Conservation (phyloP, 2,797 vertebrate species). For the Hydrophis major region DNA sequence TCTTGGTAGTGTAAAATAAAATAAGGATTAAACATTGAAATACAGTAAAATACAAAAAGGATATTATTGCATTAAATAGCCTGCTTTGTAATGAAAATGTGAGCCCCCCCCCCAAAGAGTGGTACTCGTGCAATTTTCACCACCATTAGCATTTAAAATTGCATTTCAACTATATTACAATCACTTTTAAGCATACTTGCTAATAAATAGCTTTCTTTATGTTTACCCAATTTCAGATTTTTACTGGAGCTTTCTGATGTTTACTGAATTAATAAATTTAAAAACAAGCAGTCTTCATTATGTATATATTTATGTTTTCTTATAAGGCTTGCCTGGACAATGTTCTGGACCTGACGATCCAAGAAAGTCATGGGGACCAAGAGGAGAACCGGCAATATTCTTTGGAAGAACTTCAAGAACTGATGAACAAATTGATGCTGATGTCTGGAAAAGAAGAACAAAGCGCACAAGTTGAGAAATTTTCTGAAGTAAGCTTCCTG, state of each 20-base stretch:
- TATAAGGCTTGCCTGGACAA: constrained; percentile 81
- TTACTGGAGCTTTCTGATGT: not conserved
- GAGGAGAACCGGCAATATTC: constrained; percentile 73
- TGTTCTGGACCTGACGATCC: constrained; percentile 78
- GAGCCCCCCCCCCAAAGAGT: not conserved
- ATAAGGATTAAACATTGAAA: not conserved
- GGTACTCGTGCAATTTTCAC: not conserved
- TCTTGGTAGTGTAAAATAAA: not conserved
- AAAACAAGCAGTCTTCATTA: not conserved
- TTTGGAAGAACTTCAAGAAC: constrained; percentile 86
- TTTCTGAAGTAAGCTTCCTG: constrained; percentile 82
- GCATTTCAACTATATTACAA: not conserved
- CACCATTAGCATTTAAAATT: not conserved
- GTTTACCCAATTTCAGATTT: no score
- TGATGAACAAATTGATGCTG: constrained; percentile 97
- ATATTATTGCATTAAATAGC: not conserved
- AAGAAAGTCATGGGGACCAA: constrained; percentile 66
- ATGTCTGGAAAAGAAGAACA: constrained; percentile 94
- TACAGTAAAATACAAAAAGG: not conserved
- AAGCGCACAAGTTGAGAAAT: constrained; percentile 85
- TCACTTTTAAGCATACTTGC: not conserved
- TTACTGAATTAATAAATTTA: not conserved
- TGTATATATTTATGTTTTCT: not conserved
- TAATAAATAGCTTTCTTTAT: not conserved
- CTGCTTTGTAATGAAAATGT: not conserved